Percentiles rank a stretch among this genome's conserved stretches.
Conservation (phyloP, 2,888 invertebrate genomes). For the Zaprionus bogoriensis region DNA sequence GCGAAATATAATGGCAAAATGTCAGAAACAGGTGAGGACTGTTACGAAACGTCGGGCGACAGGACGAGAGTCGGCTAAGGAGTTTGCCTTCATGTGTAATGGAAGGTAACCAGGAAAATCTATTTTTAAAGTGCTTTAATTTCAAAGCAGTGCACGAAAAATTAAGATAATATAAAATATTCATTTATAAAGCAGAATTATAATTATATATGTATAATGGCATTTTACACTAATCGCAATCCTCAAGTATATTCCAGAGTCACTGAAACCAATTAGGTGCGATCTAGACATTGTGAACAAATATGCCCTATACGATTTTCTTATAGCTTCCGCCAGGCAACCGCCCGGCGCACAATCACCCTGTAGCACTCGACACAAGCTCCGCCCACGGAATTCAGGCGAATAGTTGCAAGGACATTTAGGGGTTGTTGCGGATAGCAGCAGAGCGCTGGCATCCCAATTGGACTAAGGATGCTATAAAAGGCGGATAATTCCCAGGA, state of each 20-base stretch:
- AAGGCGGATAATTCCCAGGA: conserved; percentile 69
- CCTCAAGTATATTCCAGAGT: neutral
- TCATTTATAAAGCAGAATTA: too few species aligned
- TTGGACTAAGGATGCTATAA: conserved; percentile 67
- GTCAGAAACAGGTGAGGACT: conserved; percentile 77
- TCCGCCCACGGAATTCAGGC: conserved; percentile 61
- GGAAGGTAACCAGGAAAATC: neutral
- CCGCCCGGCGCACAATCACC: too few species aligned
- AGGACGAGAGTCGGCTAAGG: neutral
- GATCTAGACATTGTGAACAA: conserved; percentile 5
- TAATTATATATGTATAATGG: neutral
- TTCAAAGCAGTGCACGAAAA: too few species aligned
- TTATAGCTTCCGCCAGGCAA: conserved; percentile 45
- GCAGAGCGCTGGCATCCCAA: conserved; percentile 63
- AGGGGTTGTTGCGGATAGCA: conserved; percentile 52
- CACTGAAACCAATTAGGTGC: neutral
- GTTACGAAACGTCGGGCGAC: neutral
- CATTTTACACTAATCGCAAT: neutral
- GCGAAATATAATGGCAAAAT: conserved; percentile 60
- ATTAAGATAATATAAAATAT: too few species aligned
- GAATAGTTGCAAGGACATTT: conserved; percentile 57
- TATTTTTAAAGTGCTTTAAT: too few species aligned
- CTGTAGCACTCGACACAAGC: conserved; percentile 58
- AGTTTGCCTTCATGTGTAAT: neutral
- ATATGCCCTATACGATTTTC: conserved; percentile 32